Evolutionary conservation across 1,140 invertebrate genomes (phyloP), one percentile per base, ranked within the genome.

Genomic region (Drosophila mojavensis): DNA sequence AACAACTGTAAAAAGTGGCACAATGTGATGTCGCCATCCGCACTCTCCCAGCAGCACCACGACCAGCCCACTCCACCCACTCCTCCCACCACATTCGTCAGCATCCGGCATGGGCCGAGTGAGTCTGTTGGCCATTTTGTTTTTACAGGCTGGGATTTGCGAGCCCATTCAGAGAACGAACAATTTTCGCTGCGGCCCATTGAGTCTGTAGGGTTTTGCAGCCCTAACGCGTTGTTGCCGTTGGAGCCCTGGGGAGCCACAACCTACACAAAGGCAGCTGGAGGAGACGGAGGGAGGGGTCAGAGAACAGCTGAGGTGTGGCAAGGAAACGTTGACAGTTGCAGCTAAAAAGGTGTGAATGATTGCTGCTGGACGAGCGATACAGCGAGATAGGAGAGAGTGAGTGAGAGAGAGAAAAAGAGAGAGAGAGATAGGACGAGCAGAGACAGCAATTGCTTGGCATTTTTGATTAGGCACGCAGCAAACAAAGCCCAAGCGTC

Each of bases 261-360:
- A 55, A 9, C 36, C 36, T 39, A 39, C 30, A 55, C 53, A 54
- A 33, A 33, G 53, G 30, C n/a, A 20, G 30, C 53, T 36, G 51
- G 7, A 17, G 28, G 50, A 30, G 4, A 28, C 1, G 10, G 10
- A 24, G 20, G 24, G 3, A 30, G 28, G 4, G 28, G 28, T 30
- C 13, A 50, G 60, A 9, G n/a, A 15, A 10, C 4, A 10, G 9
- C 9, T 1, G 33, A 26, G 28, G 48, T 28, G 41, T 55, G 55
- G 6, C 15, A 47, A 47, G 17, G 6, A 47, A 58, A 41, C n/a
- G 51, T 55, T 81, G 83, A 78, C 67, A 53, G 15, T 50, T 73
- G 64, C 64, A 68, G 83, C 79, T 88, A 78, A 73, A 81, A 81
- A 86, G 83, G 83, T 86, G 83, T 86, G 83, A 89, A 86, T 79